Evolutionary conservation across 2,113 vertebrate genomes (phyloP).

Genomic region (Syngnathus floridae): DNA sequence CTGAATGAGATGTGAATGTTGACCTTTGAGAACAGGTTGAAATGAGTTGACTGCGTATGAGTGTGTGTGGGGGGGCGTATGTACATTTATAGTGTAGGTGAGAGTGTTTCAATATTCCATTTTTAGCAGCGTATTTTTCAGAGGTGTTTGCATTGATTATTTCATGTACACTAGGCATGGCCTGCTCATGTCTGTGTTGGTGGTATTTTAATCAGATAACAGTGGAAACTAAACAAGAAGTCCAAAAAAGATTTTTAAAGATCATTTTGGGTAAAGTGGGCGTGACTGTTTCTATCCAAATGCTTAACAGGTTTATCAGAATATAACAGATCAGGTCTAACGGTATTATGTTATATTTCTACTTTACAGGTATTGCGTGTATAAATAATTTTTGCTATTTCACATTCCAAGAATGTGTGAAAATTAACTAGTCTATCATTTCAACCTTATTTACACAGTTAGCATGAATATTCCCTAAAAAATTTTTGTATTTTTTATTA

Average conservation of each 20-base stretch:
- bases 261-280: background rate
- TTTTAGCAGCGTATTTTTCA: slow-evolving; percentile 30
- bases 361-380: no score
- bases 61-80: no score
- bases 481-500: background rate
- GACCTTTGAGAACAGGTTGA: slow-evolving; percentile 69
- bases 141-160: slow-evolving; percentile 20
- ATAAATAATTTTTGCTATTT: no score
- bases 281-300: no score
- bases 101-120: slow-evolving; percentile 29
- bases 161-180: background rate
- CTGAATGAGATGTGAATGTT: slow-evolving; percentile 65
- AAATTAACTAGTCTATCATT: background rate
- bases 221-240: background rate
- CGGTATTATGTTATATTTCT: no score
- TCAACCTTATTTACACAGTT: background rate
- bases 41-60: slow-evolving; percentile 31
- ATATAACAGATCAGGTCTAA: no score
- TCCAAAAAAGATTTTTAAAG: background rate
- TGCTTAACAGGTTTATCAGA: no score
- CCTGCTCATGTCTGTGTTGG: background rate
- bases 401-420: background rate
- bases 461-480: background rate
- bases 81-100: background rate
- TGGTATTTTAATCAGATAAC: background rate